phyloP scores from a whole-genome alignment of 2,797 vertebrate genomes.

The Nothura maculosa region DNA sequence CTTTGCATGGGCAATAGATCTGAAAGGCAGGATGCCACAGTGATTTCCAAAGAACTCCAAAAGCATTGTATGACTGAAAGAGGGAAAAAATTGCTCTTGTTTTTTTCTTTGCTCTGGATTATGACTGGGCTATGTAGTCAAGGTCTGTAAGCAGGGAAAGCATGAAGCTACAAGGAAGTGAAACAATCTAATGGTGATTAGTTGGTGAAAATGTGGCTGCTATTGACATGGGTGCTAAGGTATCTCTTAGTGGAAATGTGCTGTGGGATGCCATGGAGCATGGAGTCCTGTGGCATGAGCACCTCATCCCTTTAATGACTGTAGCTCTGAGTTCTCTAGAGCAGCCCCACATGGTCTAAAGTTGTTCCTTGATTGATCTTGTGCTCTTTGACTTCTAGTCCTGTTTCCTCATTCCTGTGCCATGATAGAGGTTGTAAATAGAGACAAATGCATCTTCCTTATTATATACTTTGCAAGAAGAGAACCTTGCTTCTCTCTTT shows the following conservation, averaged over 20 bases:
- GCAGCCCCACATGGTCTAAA: neutral
- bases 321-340: neutral
- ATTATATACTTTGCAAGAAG: neutral
- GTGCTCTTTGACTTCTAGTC: neutral
- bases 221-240: neutral
- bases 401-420: neutral
- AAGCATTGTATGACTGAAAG: neutral
- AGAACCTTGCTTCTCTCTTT: neutral
- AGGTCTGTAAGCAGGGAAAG: neutral
- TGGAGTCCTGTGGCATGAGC: neutral
- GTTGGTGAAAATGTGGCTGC: neutral
- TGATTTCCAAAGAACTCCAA: neutral
- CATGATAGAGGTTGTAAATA: neutral
- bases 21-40: neutral
- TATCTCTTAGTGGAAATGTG: fast-evolving
- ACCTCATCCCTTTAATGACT: neutral
- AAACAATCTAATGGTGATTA: neutral
- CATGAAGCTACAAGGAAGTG: neutral
- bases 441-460: neutral
- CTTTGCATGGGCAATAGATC: neutral
- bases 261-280: neutral
- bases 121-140: neutral
- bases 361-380: fast-evolving
- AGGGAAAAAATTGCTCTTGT: neutral
- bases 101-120: neutral